These are phyloP conservation scores for Drosophila ezoana DNA, from an alignment of 2,888 invertebrate genomes.

Conservation along the genomic window DNA sequence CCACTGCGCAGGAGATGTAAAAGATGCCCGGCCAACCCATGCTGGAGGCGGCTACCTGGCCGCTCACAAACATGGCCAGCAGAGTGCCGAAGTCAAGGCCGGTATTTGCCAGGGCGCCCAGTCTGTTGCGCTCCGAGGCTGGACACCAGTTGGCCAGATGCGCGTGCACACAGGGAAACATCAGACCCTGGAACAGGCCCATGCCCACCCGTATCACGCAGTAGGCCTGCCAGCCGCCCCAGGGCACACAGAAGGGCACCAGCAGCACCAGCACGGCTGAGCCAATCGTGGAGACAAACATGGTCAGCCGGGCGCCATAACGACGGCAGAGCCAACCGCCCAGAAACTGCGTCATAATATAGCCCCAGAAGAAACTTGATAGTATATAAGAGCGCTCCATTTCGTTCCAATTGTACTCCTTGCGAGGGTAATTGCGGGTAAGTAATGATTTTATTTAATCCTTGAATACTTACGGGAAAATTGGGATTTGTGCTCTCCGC, in stretches of 20 bases:
- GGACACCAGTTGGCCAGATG: conserved; percentile 90
- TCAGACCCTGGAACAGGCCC: conserved; percentile 89
- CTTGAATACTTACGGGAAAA: conserved; percentile 84
- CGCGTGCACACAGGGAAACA: conserved; percentile 89
- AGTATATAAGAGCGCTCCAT: conserved; percentile 87
- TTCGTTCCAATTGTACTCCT: conserved; percentile 85
- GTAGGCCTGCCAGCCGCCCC: conserved; percentile 88
- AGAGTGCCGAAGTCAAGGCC: conserved; percentile 89
- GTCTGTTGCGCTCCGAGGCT: conserved; percentile 87
- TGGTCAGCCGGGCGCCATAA: conserved; percentile 89
- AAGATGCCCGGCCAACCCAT: conserved; percentile 89
- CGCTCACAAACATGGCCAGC: conserved; percentile 88
- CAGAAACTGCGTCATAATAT: conserved; percentile 88
- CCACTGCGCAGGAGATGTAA: conserved; percentile 87
- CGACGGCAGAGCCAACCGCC: conserved; percentile 90
- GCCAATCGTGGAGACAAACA: conserved; percentile 87
- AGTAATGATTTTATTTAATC: not conserved
- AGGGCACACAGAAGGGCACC: conserved; percentile 88
- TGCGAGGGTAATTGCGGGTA: not conserved
- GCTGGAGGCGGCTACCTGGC: conserved; percentile 87
- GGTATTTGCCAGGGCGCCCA: conserved; percentile 87
- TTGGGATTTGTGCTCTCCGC: conserved; percentile 85
- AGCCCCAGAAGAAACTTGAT: conserved; percentile 93
- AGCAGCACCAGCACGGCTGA: conserved; percentile 88
- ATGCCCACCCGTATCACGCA: conserved; percentile 87